Percentiles rank a stretch among this genome's conserved stretches.
Conservation (phyloP, 2,797 vertebrate species). For the Crossoptilon crossoptilon region DNA sequence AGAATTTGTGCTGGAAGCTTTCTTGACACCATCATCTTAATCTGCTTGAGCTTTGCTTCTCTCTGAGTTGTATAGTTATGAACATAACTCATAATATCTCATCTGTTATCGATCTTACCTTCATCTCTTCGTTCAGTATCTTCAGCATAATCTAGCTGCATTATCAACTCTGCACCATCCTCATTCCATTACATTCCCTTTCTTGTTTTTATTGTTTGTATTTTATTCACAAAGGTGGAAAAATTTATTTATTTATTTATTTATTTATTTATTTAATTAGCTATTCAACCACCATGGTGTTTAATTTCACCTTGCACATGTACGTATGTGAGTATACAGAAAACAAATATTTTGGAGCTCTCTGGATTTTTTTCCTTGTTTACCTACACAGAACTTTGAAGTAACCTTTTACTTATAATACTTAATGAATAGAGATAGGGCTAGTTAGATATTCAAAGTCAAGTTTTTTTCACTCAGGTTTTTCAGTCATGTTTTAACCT, state of each 20-base stretch:
- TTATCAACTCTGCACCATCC: not conserved
- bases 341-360: not conserved
- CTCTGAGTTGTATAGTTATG: not conserved
- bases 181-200: not conserved
- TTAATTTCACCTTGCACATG: not conserved
- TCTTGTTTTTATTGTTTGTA: not conserved
- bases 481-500: not conserved
- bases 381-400: not conserved
- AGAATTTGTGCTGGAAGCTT: not conserved
- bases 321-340: rapidly evolving
- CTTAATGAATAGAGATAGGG: not conserved
- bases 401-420: not conserved
- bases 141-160: not conserved
- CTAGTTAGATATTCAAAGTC: not conserved
- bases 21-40: not conserved
- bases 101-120: not conserved
- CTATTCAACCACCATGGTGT: not conserved
- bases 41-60: not conserved
- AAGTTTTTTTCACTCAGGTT: not conserved
- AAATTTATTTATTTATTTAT: not conserved
- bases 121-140: not conserved
- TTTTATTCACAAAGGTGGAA: not conserved
- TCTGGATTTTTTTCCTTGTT: not conserved
- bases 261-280: not conserved
- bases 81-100: not conserved